phyloP scores from a whole-genome alignment of 2,797 vertebrate species.

The Anniella stebbinsi region DNA sequence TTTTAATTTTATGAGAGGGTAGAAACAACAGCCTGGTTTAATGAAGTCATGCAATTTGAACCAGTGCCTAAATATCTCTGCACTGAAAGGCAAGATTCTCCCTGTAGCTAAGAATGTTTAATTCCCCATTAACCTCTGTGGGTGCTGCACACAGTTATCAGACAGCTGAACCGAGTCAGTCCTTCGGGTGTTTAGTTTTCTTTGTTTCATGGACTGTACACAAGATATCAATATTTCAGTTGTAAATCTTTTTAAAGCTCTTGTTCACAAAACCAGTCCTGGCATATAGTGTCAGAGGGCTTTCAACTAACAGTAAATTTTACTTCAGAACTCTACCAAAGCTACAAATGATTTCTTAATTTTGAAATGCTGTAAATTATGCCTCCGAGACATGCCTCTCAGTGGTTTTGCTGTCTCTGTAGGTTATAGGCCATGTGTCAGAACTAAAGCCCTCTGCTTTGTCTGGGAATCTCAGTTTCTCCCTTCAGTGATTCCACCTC shows the following conservation, averaged over 20 bases:
- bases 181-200: slow-evolving; percentile 24
- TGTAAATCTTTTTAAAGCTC: slow-evolving; percentile 58
- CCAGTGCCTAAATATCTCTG: slow-evolving; percentile 7
- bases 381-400: slow-evolving; percentile 52
- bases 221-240: slow-evolving; percentile 55
- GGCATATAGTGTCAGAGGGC: slow-evolving; percentile 31
- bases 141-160: slow-evolving; percentile 27
- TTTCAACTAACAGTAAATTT: slow-evolving; percentile 56
- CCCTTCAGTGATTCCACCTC: slow-evolving; percentile 68
- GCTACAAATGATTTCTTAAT: slow-evolving; percentile 47
- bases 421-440: slow-evolving; percentile 62
- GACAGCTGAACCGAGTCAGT: slow-evolving; percentile 27
- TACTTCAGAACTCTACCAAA: slow-evolving; percentile 55
- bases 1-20: slow-evolving; percentile 42
- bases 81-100: slow-evolving; percentile 41
- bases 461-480: slow-evolving; percentile 69
- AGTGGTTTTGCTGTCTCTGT: slow-evolving; percentile 67
- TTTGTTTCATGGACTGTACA: slow-evolving; percentile 55
- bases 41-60: slow-evolving; percentile 39
- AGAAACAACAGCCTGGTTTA: slow-evolving; percentile 33
- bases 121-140: slow-evolving; percentile 35
- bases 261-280: slow-evolving; percentile 44
- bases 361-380: slow-evolving; percentile 49
- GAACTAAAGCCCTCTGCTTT: slow-evolving; percentile 67
- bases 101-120: slow-evolving; percentile 10